These are phyloP conservation scores for Spermophilus dauricus DNA, from an alignment of 2,113 vertebrate species.

Conservation along the genomic window DNA sequence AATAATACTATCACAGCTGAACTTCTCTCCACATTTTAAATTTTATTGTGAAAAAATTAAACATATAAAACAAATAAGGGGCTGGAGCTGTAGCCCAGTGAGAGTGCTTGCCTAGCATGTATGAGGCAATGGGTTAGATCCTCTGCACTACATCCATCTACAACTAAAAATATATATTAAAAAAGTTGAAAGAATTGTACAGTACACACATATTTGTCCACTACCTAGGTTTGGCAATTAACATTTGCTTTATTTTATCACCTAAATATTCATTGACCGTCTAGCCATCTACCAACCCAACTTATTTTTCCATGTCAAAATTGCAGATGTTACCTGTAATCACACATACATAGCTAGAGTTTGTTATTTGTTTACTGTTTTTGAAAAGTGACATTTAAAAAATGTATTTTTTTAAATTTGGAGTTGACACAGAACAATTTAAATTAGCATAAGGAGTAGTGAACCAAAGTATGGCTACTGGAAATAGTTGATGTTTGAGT, in stretches of 20 bases:
- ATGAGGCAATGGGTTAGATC: too few species aligned
- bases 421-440: not conserved
- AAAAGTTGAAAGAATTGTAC: not conserved
- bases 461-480: not conserved
- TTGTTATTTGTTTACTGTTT: not conserved
- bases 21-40: not conserved
- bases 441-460: not conserved
- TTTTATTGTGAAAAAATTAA: not conserved
- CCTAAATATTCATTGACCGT: not conserved
- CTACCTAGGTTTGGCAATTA: not conserved
- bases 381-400: not conserved
- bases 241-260: not conserved
- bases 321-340: not conserved
- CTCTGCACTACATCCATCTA: too few species aligned
- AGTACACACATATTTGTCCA: not conserved
- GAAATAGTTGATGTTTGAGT: not conserved
- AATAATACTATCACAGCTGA: not conserved
- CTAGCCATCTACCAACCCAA: not conserved
- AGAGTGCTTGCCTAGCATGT: too few species aligned
- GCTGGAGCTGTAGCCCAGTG: too few species aligned
- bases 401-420: not conserved
- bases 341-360: not conserved
- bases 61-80: not conserved
- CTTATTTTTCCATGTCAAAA: constrained; percentile 16
- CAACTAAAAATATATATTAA: too few species aligned